phyloP scores from a whole-genome alignment of 1,140 invertebrate genomes.

The Trichonephila inaurata region DNA sequence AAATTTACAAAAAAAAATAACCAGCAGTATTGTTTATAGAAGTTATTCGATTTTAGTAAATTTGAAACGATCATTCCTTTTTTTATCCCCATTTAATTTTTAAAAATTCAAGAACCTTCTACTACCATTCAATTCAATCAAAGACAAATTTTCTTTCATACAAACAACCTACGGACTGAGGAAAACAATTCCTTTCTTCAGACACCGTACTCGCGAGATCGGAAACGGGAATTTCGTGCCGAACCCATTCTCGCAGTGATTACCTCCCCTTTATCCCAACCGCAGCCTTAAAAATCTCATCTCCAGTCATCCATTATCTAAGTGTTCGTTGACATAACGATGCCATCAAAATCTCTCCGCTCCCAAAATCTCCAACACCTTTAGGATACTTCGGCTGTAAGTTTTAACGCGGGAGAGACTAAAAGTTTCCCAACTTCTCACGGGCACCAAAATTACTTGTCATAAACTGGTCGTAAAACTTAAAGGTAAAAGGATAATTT shows the following conservation, averaged over 20 bases:
- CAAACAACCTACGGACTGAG: too few relatives aligned
- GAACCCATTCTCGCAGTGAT: background rate
- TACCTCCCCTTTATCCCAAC: background rate
- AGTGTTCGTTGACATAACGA: constrained; percentile 3
- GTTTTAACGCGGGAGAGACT: constrained; percentile 4
- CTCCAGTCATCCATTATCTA: background rate
- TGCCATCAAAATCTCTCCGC: background rate
- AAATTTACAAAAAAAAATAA: too few relatives aligned
- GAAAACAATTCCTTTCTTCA: too few relatives aligned
- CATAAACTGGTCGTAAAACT: constrained; percentile 46
- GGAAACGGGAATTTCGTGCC: background rate
- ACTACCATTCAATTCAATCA: too few relatives aligned
- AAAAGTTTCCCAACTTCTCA: constrained; percentile 22
- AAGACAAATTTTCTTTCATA: background rate
- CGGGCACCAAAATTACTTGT: constrained; percentile 42
- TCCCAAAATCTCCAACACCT: constrained; percentile 6
- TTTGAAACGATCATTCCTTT: too few relatives aligned
- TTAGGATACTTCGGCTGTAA: background rate
- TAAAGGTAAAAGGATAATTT: constrained; percentile 1
- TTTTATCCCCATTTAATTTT: too few relatives aligned
- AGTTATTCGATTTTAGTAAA: too few relatives aligned
- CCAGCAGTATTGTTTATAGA: too few relatives aligned
- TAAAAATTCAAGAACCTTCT: too few relatives aligned
- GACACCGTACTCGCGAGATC: too few relatives aligned
- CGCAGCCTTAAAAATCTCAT: constrained; percentile 40